These are phyloP conservation scores for Tribolium castaneum DNA, from an alignment of 1,140 invertebrate genomes.

Conservation along the genomic window DNA sequence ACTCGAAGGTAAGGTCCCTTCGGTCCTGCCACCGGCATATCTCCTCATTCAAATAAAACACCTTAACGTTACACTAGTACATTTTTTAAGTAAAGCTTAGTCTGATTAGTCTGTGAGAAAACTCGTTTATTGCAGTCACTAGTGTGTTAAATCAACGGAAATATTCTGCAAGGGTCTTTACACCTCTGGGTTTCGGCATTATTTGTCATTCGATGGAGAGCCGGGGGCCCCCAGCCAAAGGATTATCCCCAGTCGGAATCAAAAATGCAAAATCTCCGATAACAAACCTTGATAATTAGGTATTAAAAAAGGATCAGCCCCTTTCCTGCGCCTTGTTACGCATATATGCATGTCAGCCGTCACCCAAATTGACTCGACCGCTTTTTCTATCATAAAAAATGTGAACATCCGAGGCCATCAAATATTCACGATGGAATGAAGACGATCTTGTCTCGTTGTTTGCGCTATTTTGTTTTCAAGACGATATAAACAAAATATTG, in stretches of 20 bases:
- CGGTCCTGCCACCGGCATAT: neutral
- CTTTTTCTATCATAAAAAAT: slow-evolving; percentile 5
- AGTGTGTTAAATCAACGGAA: too few relatives aligned
- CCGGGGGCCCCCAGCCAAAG: neutral
- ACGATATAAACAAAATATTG: slow-evolving; percentile 25
- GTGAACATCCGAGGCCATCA: neutral
- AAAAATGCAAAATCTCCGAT: slow-evolving; percentile 40
- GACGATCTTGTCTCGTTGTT: neutral
- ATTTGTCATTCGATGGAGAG: neutral
- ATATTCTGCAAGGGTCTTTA: neutral
- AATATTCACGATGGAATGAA: slow-evolving; percentile 10
- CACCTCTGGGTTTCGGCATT: neutral
- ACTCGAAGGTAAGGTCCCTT: slow-evolving; percentile 8
- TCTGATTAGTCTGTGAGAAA: too few relatives aligned
- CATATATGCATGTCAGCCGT: slow-evolving; percentile 14
- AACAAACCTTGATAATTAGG: slow-evolving; percentile 41
- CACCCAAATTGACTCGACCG: slow-evolving; percentile 11
- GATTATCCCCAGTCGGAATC: slow-evolving; percentile 32
- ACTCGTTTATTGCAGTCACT: too few relatives aligned
- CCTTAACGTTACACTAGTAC: too few relatives aligned
- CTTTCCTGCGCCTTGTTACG: slow-evolving; percentile 32
- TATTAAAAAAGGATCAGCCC: slow-evolving; percentile 38
- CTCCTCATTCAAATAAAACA: too few relatives aligned
- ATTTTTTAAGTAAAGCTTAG: too few relatives aligned
- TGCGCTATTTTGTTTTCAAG: slow-evolving; percentile 10